Base-by-base conservation (phyloP, 2,797 vertebrate species). In the Hybognathus amarus region DNA sequence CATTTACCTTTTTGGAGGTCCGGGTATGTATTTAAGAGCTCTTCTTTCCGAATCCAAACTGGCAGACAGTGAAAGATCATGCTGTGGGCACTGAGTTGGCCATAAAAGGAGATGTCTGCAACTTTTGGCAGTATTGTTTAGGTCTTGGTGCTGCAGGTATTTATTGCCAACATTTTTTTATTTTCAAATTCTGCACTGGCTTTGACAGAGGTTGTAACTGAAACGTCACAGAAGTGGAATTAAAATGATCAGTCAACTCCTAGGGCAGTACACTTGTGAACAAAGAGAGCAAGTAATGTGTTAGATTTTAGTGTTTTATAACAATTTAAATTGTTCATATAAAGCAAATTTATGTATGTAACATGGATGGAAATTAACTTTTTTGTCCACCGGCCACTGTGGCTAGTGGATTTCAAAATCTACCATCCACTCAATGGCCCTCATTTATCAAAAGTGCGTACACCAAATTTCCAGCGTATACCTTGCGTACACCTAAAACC, bases 81-180 rank as follows among this genome's bases (percentile, higher is more conserved):
- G 38, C 67, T 61, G 24, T 64, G 61, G 83, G 71, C 78, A 61
- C 80, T 63, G 59, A 42, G 30, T 54, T 87, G 56, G 36, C 86
- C 85, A 86, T 89, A 87, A 89, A 89, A 85, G 86, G 88, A 86
- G 79, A 64, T 38, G 22, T 70, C 52, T 71, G 74, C 74, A 81
- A 52, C 56, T 66, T 86, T 78, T 15, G 79, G 40, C 69, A 70
- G 64, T 77, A 76, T 80, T 85, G 84, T 83, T 83, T 78, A 83
- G 61, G 64, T 59, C 78, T 77, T 15, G n/a, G 52, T 22, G 63
- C 77, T 71, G 73, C n/a, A 77, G 79, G 79, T 82, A 85, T 87
- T 67, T 79, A 74, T 50, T 83, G 76, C 76, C 47, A 73, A 68
- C 74, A 76, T 50, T 52, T 77, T 70, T 64, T 22, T n/a, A 24